Base-by-base conservation (phyloP, 1,140 invertebrate species). In the Coelopa frigida region DNA sequence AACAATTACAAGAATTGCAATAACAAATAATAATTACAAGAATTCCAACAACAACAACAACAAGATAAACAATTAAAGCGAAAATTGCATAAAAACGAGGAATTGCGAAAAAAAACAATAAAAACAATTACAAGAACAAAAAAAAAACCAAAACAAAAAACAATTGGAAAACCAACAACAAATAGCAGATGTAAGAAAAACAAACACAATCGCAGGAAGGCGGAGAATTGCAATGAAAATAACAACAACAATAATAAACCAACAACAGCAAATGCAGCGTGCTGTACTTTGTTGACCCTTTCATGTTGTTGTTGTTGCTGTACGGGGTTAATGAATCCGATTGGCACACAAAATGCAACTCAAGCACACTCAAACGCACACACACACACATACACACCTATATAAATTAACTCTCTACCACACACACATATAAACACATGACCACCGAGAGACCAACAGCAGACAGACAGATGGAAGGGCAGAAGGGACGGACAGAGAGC, bases 241-340 rank as follows among this genome's bases (percentile, higher is more conserved):
- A 23, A 42, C 40, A 14, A 42, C 5, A 42, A 29, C 20, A 42
- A 29, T 27, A 42, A 21, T 31, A 39, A 20, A 21, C 27, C 27
- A 29, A 29, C 27, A 29, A 29, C 27, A 10, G 27, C 27, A 14
- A n/a, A n/a, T 14, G 27, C 14, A 8, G 27, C 14, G 8, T 29
- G 8, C 14, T 29, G 27, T 29, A 29, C 27, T 29, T 29, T 14
- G 27, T 29, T 29, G 27, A 29, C 27, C 27, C 14, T 29, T 29
- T 29, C 27, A 14, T 8, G 27, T 29, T 29, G 8, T 29, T 29
- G 27, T 29, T 29, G 27, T 29, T 29, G 8, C 27, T 14, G 8
- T n/a, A n/a, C n/a, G 62, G 62, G 63, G 63, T 67, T 67, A 67
- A 66, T 66, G 63, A 59, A 66, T 62, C 63, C 55, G 60, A 63